Percentiles rank a stretch among this genome's conserved stretches.
phyloP scores from a whole-genome alignment of 2,888 invertebrate species.

The Ametastegia equiseti region DNA sequence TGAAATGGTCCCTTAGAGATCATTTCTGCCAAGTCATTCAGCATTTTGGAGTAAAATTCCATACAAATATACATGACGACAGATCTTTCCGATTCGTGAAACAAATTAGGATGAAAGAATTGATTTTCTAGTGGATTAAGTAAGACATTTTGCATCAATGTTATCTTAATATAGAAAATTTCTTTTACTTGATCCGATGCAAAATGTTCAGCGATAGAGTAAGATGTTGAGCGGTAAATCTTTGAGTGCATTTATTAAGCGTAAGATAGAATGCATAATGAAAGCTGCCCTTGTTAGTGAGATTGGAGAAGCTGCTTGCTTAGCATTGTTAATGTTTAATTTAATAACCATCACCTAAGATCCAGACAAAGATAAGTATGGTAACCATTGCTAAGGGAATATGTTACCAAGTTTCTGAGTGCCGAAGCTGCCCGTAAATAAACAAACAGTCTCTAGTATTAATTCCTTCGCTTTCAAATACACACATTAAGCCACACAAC shows the following conservation, averaged over 20 bases:
- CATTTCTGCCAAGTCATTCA: too few relatives aligned
- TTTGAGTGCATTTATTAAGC: background rate
- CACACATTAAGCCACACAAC: background rate
- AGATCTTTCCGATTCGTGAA: too few relatives aligned
- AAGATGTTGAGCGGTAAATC: background rate
- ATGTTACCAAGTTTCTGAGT: background rate
- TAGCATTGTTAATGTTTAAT: background rate
- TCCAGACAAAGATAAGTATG: background rate
- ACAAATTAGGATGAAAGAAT: background rate
- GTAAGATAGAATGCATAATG: background rate
- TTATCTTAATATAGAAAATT: background rate
- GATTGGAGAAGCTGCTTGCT: conserved; percentile 5
- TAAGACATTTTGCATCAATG: background rate
- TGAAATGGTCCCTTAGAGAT: too few relatives aligned
- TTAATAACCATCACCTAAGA: background rate
- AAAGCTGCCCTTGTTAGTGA: background rate
- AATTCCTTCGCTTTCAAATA: background rate
- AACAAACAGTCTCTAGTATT: background rate
- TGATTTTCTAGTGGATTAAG: background rate
- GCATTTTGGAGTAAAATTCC: too few relatives aligned
- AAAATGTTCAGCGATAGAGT: background rate
- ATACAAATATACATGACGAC: too few relatives aligned
- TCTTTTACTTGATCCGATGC: background rate
- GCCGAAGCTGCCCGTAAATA: background rate
- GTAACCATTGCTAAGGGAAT: background rate